A percentile compares a stretch with the other conserved stretches of the same genome.
phyloP scores from a whole-genome alignment of 2,888 invertebrate species.

The Noctua fimbriata region DNA sequence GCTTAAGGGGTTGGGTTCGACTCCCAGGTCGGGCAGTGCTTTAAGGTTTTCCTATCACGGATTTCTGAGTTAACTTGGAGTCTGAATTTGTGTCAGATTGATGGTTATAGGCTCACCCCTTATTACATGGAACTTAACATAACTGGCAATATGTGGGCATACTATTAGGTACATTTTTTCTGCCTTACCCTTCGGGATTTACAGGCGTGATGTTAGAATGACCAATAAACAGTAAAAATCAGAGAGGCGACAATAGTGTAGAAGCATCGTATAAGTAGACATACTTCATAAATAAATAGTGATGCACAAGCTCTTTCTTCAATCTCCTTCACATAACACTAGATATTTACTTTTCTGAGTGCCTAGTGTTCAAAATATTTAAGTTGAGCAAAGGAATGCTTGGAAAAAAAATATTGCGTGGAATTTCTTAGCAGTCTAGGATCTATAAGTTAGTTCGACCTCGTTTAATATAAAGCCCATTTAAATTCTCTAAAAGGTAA shows the following conservation, averaged over 20 bases:
- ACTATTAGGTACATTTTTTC: not conserved
- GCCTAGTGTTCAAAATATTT: conserved; percentile 11
- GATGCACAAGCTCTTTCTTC: conserved; percentile 6
- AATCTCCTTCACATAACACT: conserved; percentile 13
- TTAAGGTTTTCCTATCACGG: not conserved
- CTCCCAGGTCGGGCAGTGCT: not conserved
- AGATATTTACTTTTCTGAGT: conserved; percentile 32
- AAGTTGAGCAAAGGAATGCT: conserved; percentile 6
- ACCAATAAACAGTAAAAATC: not conserved
- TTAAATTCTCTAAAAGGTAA: conserved; percentile 26
- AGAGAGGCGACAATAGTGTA: not conserved
- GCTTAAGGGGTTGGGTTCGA: not conserved
- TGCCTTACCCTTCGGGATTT: not conserved
- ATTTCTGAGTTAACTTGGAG: not conserved
- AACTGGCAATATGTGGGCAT: not conserved
- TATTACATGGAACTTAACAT: not conserved
- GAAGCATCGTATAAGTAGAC: not conserved
- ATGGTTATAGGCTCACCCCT: not conserved
- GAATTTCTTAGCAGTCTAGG: conserved; percentile 8
- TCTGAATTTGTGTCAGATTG: not conserved
- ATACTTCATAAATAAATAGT: not conserved
- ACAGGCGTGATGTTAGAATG: not conserved
- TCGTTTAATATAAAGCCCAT: conserved; percentile 24
- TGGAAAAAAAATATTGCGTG: conserved; percentile 14
- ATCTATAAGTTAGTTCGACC: conserved; percentile 11